A percentile compares a stretch with the other conserved stretches of the same genome.
These are phyloP conservation scores for Laothoe populi DNA, from an alignment of 2,888 invertebrate genomes.

Conservation along the genomic window DNA sequence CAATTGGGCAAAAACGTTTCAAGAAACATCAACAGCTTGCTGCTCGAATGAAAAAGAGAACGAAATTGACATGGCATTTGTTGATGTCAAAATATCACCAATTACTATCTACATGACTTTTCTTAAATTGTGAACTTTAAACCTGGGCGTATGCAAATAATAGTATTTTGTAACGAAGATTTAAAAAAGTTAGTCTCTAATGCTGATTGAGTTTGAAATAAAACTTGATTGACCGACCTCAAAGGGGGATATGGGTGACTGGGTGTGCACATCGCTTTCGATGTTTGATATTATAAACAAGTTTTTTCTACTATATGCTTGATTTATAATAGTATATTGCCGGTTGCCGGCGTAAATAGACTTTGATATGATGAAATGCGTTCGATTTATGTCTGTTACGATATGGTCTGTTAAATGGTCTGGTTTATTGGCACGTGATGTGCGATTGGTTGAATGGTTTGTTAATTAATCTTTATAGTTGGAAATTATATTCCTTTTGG, in stretches of 20 bases:
- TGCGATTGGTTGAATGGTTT: neutral
- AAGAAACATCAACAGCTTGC: too few relatives aligned
- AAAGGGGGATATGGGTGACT: slow-evolving; percentile 13
- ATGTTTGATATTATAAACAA: slow-evolving; percentile 59
- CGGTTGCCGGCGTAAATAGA: slow-evolving; percentile 43
- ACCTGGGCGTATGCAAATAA: neutral
- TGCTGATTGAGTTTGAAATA: slow-evolving; percentile 31
- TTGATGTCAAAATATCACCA: neutral
- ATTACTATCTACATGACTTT: neutral
- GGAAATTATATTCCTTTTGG: neutral
- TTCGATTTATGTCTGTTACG: slow-evolving; percentile 39
- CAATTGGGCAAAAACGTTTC: too few relatives aligned
- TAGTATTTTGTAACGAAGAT: slow-evolving; percentile 15
- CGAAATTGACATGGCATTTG: too few relatives aligned
- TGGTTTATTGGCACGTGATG: slow-evolving; percentile 5
- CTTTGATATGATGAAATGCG: slow-evolving; percentile 33
- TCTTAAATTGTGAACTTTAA: neutral
- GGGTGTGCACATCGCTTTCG: slow-evolving; percentile 48
- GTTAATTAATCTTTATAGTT: neutral
- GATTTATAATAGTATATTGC: slow-evolving; percentile 62
- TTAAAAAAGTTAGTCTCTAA: too few relatives aligned
- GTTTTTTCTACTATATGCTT: slow-evolving; percentile 50
- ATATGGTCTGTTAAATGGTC: slow-evolving; percentile 3
- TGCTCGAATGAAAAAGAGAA: too few relatives aligned
- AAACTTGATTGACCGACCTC: slow-evolving; percentile 45